These are phyloP conservation scores for Zaprionus tsacasi DNA, from an alignment of 1,140 invertebrate genomes.

Conservation along the genomic window DNA sequence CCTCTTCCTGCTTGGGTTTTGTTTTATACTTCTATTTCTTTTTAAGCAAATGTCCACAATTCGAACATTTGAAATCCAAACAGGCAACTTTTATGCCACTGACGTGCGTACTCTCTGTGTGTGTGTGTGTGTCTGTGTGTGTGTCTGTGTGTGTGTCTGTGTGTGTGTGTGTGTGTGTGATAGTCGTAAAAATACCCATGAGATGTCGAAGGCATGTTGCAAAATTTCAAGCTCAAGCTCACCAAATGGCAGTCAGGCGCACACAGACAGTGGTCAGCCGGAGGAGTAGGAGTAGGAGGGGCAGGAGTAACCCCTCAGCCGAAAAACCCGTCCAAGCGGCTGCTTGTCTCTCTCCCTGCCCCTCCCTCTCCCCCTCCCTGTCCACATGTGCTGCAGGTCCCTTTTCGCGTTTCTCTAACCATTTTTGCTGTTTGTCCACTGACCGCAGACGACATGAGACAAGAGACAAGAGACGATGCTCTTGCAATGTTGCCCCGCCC, in stretches of 20 bases:
- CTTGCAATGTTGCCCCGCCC: conserved; percentile 22
- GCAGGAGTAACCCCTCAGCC: not conserved
- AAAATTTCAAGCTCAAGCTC: conserved; percentile 78
- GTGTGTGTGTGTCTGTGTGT: conserved; percentile 21
- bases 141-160: conserved; percentile 26
- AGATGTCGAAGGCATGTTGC: conserved; percentile 81
- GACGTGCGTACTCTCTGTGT: conserved; percentile 49
- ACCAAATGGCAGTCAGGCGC: conserved; percentile 51
- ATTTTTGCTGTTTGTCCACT: conserved; percentile 44
- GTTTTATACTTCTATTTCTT: conserved; percentile 28
- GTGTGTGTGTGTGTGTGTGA: conserved; percentile 12
- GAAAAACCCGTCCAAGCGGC: conserved; percentile 42
- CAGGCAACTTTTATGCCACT: conserved; percentile 76
- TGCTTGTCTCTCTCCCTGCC: not conserved
- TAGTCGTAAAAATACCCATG: conserved; percentile 80
- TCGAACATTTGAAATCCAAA: conserved; percentile 80
- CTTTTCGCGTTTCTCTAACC: conserved; percentile 25
- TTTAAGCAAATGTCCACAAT: conserved; percentile 76
- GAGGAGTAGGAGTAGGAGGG: not conserved
- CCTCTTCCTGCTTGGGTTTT: conserved; percentile 2
- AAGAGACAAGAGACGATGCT: conserved; percentile 5
- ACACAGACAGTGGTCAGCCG: conserved; percentile 30
- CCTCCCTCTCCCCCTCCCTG: not conserved
- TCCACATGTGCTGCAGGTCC: conserved; percentile 1
- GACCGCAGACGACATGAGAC: conserved; percentile 32